Conservation (phyloP, 2,888 invertebrate genomes). For the Atrina japonica region DNA sequence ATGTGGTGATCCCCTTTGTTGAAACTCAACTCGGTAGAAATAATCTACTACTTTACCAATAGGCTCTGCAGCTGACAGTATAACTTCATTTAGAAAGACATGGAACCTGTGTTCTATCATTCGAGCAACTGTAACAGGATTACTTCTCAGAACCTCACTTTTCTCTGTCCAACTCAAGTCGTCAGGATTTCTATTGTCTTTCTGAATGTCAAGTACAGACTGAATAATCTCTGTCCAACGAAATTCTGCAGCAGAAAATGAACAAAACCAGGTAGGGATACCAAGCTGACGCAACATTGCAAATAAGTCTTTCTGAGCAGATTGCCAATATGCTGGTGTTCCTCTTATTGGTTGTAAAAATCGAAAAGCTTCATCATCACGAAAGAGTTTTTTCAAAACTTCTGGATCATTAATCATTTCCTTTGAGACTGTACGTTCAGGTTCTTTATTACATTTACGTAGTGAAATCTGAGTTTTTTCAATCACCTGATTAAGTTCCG, state of each 20-base stretch:
- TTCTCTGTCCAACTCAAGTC: constrained; percentile 45
- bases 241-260: constrained; percentile 44
- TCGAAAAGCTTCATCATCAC: constrained; percentile 39
- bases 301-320: constrained; percentile 42
- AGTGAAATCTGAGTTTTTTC: constrained; percentile 30
- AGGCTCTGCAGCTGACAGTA: constrained; percentile 35
- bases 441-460: constrained; percentile 26
- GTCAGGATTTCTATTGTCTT: constrained; percentile 16
- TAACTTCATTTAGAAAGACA: constrained; percentile 34
- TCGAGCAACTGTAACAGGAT: constrained; percentile 51
- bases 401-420: constrained; percentile 30
- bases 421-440: constrained; percentile 23
- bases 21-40: constrained; percentile 43
- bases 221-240: constrained; percentile 43
- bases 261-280: constrained; percentile 40
- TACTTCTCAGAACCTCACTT: constrained; percentile 40
- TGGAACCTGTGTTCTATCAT: constrained; percentile 51
- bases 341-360: constrained; percentile 47
- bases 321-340: constrained; percentile 49
- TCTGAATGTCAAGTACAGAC: constrained; percentile 40
- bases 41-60: constrained; percentile 35
- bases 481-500: constrained; percentile 33
- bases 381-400: constrained; percentile 20
- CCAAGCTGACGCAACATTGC: constrained; percentile 41
- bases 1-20: constrained; percentile 27